Base-by-base conservation (phyloP, 2,888 invertebrate genomes). In the Watsonalla cultraria region DNA sequence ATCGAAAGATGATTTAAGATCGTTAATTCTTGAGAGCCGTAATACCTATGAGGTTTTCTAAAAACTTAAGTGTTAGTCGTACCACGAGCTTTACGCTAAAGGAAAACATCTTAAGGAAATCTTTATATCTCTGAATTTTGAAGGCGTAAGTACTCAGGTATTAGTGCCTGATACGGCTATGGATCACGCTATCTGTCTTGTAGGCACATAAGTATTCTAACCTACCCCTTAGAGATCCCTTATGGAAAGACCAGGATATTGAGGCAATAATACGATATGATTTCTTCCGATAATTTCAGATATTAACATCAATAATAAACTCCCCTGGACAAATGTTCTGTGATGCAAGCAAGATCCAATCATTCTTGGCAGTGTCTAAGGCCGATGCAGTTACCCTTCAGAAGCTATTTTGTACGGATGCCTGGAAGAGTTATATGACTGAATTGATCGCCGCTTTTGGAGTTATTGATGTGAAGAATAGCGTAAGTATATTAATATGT, bases 251-350 rank as follows among this genome's bases (percentile, higher is more conserved):
- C 24, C 24, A 24, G 5, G 5, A 42, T 42, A 42, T 42, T 5
- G 11, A 42, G 42, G 9, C 42, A 5, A 42, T 9, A 5, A 7
- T 42, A 9, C 2, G 1, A 5, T 42, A 11, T n/a, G 50, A 48
- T 45, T 11, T 48, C 9, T 7, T 24, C 7, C 47, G 33, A 52
- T 45, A 34, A 8, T 59, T 71, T 6, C 59, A 91, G 91, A 78
- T 89, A 5, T 61, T 91, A 4, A 84, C 87, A 4, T 80, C 85
- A 13, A 88, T 87, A 59, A 70, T 91, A 0, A 78, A 79, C 53
- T 56, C 70, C 11, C 83, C 87, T 0, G 80, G 77, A 0, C 79
- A 86, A 64, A 75, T 91, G 67, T 91, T 91, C 66, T 92, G 92
- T 51, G 89, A 91, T 53, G 58, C 64, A 6, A 68, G 74, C 53